Evolutionary conservation across 2,888 invertebrate genomes (phyloP).

Genomic region (Lithophane semibrunnea): DNA sequence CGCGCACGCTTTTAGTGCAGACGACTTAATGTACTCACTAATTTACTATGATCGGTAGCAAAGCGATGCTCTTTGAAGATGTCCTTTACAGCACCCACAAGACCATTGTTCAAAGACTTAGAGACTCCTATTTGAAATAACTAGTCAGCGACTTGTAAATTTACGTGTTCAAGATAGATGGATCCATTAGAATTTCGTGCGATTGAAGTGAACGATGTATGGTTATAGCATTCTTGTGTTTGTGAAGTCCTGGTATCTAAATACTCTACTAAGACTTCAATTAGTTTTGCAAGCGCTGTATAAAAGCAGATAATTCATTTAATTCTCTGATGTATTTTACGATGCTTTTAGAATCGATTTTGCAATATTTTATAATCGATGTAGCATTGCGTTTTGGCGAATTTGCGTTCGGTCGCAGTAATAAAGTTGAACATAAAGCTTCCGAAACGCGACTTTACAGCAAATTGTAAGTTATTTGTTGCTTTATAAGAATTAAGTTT

Average conservation of each 20-base stretch:
- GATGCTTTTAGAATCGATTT: too few species aligned
- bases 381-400: neutral
- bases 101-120: constrained; percentile 63
- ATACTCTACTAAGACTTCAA: constrained; percentile 1
- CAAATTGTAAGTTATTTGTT: neutral
- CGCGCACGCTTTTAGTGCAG: constrained; percentile 68
- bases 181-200: constrained; percentile 44
- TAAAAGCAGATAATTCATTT: neutral
- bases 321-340: neutral
- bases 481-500: neutral
- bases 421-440: neutral
- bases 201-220: constrained; percentile 37
- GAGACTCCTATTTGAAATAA: constrained; percentile 61
- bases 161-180: constrained; percentile 45
- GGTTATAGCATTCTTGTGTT: constrained; percentile 17
- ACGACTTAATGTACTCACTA: constrained; percentile 71
- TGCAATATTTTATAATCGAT: too few species aligned
- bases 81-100: constrained; percentile 51
- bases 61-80: constrained; percentile 67
- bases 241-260: constrained; percentile 13
- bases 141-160: constrained; percentile 58
- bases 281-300: neutral
- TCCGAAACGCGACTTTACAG: neutral
- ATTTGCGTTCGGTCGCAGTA: too few species aligned
- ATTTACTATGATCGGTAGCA: constrained; percentile 72